Conservation (phyloP, 2,888 invertebrate species). For the Hirudinaria manillensis region DNA sequence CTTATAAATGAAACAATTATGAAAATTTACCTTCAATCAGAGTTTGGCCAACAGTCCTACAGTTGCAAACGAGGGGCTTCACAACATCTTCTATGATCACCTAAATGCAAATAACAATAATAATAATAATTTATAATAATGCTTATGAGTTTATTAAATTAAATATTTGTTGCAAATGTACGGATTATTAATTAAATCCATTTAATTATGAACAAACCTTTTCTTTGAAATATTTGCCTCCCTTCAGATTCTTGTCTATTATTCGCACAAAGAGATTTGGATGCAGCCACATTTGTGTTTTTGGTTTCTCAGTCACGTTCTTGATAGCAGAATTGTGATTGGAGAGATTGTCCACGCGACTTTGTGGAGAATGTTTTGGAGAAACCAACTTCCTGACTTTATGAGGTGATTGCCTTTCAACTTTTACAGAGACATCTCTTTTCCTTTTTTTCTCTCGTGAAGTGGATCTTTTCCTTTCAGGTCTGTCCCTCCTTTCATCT, state of each 20-base stretch:
- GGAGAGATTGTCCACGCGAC: no score
- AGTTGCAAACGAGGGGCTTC: constrained; percentile 47
- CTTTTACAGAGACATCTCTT: no score
- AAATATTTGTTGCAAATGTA: background rate
- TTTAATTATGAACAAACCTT: background rate
- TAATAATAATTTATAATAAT: no score
- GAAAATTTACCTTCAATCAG: constrained; percentile 48
- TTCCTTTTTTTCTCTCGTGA: no score
- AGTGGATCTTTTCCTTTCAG: background rate
- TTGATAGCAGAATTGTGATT: no score
- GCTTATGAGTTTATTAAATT: no score
- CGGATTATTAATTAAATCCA: background rate
- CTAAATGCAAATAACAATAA: constrained; percentile 35
- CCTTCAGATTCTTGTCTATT: background rate
- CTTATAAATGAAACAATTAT: no score
- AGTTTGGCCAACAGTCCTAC: constrained; percentile 51
- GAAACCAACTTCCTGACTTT: no score
- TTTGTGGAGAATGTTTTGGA: no score
- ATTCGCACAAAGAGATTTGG: constrained; percentile 9
- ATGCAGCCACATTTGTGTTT: background rate
- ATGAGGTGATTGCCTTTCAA: no score
- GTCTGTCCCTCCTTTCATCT: background rate
- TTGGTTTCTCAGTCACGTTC: no score
- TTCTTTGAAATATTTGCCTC: constrained; percentile 17
- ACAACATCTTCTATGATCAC: constrained; percentile 52